A percentile compares a stretch with the other conserved stretches of the same genome.
Conservation (phyloP, 1,140 invertebrate genomes). For the Limonius californicus region DNA sequence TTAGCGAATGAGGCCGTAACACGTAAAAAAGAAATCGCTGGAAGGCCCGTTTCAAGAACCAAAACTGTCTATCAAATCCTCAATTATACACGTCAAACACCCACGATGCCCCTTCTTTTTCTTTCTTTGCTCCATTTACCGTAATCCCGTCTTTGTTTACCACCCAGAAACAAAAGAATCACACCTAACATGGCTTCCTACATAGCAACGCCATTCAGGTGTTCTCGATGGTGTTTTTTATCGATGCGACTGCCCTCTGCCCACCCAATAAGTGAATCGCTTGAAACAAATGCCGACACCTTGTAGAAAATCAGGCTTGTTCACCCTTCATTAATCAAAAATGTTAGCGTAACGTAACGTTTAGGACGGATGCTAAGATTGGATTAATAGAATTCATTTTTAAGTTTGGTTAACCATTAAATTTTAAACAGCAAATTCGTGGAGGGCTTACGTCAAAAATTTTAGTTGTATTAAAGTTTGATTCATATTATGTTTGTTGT, state of each 20-base stretch:
- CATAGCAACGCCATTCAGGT: constrained; percentile 43
- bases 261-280: constrained; percentile 39
- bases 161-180: constrained; percentile 45
- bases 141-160: constrained; percentile 34
- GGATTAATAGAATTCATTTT: too few relatives aligned
- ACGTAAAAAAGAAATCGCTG: background rate
- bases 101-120: constrained; percentile 22
- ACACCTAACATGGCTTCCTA: constrained; percentile 43
- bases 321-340: too few relatives aligned
- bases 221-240: constrained; percentile 41
- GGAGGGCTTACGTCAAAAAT: too few relatives aligned
- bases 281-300: constrained; percentile 35
- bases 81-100: constrained; percentile 37
- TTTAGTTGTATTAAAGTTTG: too few relatives aligned
- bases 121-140: background rate
- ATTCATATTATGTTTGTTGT: too few relatives aligned
- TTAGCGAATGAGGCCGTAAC: background rate
- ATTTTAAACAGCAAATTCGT: too few relatives aligned
- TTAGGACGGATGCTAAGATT: too few relatives aligned
- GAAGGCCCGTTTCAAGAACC: constrained; percentile 8
- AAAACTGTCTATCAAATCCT: constrained; percentile 33
- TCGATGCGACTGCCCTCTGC: constrained; percentile 38
- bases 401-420: too few relatives aligned
- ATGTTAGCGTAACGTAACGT: too few relatives aligned
- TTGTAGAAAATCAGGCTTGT: constrained; percentile 28